Conservation (phyloP, 2,888 invertebrate genomes). For the Heliconius erato region DNA sequence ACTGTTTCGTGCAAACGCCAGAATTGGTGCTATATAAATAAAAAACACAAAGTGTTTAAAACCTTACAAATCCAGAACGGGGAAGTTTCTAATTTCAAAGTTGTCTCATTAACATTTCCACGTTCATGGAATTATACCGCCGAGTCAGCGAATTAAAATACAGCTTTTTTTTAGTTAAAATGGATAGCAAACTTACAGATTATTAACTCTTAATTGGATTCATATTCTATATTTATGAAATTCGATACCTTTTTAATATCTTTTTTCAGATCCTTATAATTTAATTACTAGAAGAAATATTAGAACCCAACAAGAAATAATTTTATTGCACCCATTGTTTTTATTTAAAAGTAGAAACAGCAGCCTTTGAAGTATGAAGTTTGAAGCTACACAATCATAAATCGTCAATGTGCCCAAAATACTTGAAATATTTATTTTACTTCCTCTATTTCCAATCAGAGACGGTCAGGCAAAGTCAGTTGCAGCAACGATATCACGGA, state of each 20-base stretch:
- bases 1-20: constrained; percentile 4
- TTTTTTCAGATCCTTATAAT: background rate
- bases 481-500: background rate
- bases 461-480: background rate
- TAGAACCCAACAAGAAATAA: background rate
- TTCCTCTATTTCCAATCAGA: background rate
- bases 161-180: background rate
- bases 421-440: background rate
- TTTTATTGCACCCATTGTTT: background rate
- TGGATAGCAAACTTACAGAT: background rate
- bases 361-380: too few relatives aligned
- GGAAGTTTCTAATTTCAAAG: constrained; percentile 2
- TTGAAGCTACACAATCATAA: background rate
- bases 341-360: background rate
- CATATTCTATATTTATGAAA: background rate
- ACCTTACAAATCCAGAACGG: background rate
- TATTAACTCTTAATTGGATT: background rate
- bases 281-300: background rate
- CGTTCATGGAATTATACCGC: constrained; percentile 5
- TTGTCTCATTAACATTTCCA: constrained; percentile 23
- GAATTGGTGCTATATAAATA: background rate
- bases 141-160: background rate
- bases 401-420: background rate
- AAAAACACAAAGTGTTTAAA: constrained; percentile 24
- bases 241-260: background rate